Base-by-base conservation (phyloP, 2,797 vertebrate species). In the Tamandua tetradactyla region DNA sequence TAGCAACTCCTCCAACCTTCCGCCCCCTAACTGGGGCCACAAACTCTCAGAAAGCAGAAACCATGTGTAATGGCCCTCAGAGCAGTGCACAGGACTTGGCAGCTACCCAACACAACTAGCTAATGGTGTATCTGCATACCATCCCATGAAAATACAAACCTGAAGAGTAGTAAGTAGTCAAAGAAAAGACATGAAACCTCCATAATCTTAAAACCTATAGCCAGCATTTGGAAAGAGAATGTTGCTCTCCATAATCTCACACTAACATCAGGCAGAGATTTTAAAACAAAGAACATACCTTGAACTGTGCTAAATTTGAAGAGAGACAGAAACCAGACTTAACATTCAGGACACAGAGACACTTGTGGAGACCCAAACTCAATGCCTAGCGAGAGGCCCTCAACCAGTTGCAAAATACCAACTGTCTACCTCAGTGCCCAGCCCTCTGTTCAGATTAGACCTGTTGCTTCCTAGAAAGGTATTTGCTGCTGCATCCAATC, bases 1-100 rank as follows among this genome's bases (percentile, higher is more conserved):
- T 6, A 59, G 52, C n/a, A 7, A 6, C 1, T 2, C 0, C 13
- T 17, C 15, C 55, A n/a, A 25, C 5, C 18, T 49, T 23, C 4
- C 0, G 49, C 30, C 64, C 80, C 37, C 23, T n/a, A 85, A 9
- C 11, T 30, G 0, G 35, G 75, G 4, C 37, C 84, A 76, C 49
- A 23, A 71, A 84, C 25, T 72, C 35, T 35, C 37, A 75, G 64
- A 55, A 40, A 87, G 20, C 4, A 47, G 55, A 66, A 76, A 49
- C 55, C 23, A 90, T 2, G 9, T 44, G 5, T 55, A 17, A 78
- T 22, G 37, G 27, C n/a, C 78, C 42, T 23, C 57, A 85, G 64
- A 30, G 35, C 57, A n/a, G 7, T 78, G 49, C 30, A 42, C 4
- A 66, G 69, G 57, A 61, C 72, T 69, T 14, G 22, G 22, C 6